Evolutionary conservation across 2,113 vertebrate species (phyloP).

Genomic region (Parus major): DNA sequence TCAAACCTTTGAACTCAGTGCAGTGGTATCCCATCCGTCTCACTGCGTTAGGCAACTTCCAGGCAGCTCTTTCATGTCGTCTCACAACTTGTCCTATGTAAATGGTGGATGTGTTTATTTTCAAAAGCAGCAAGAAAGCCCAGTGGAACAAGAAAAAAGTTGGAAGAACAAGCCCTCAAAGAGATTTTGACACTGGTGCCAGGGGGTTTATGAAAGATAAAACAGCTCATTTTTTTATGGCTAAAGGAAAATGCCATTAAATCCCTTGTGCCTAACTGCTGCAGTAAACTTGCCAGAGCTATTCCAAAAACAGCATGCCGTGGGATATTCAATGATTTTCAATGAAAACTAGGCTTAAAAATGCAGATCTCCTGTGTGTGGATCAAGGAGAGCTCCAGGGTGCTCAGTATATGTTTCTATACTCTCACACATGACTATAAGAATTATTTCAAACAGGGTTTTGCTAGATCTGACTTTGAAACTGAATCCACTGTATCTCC

Average conservation of each 20-base stretch:
- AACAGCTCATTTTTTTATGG: background rate
- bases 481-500: background rate
- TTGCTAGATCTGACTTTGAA: background rate
- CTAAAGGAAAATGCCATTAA: slow-evolving; percentile 1
- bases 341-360: background rate
- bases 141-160: background rate
- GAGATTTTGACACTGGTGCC: background rate
- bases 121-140: background rate
- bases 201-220: background rate
- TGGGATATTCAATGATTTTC: background rate
- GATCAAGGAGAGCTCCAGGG: background rate
- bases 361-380: fast-evolving
- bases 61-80: background rate
- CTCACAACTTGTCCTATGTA: background rate
- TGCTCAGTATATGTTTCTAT: background rate
- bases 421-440: background rate
- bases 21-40: background rate
- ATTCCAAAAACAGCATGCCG: background rate
- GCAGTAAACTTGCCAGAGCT: background rate
- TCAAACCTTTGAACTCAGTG: background rate
- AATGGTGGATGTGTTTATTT: background rate
- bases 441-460: background rate
- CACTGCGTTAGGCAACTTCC: background rate
- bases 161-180: background rate
- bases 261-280: background rate